Evolutionary conservation across 2,888 invertebrate genomes (phyloP).

Genomic region (Nematopogon swammerdamellus): DNA sequence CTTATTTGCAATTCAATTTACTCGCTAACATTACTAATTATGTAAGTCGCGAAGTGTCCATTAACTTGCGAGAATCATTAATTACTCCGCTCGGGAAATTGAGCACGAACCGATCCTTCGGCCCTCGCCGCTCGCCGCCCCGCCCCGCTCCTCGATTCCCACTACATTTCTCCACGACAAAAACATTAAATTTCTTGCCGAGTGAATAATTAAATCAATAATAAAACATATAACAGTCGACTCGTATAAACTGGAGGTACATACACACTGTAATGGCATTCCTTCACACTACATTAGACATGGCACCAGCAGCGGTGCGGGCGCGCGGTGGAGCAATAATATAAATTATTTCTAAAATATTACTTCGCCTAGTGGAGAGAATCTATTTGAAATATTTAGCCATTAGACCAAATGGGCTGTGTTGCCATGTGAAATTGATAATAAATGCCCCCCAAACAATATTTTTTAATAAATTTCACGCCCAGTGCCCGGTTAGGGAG

Average conservation of each 20-base stretch:
- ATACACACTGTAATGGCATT: too few relatives aligned
- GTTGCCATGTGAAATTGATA: conserved; percentile 40
- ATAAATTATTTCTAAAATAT: background rate
- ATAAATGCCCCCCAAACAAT: conserved; percentile 37
- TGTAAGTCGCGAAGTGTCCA: background rate
- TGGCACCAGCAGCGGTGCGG: too few relatives aligned
- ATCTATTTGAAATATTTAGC: background rate
- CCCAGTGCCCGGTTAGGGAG: conserved; percentile 31
- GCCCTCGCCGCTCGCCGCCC: too few relatives aligned
- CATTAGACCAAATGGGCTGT: background rate
- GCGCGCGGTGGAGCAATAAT: background rate
- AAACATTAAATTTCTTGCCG: too few relatives aligned
- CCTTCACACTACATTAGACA: too few relatives aligned
- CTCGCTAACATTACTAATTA: background rate
- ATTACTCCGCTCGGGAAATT: too few relatives aligned
- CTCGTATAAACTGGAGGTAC: too few relatives aligned
- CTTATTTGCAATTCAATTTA: background rate
- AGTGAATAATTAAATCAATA: too few relatives aligned
- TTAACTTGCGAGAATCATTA: background rate
- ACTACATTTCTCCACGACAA: too few relatives aligned
- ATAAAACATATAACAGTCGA: too few relatives aligned
- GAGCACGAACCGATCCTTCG: too few relatives aligned
- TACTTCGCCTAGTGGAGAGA: background rate
- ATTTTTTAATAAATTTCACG: conserved; percentile 45
- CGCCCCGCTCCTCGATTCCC: too few relatives aligned